phyloP scores from a whole-genome alignment of 2,888 invertebrate genomes.

The Pyralis farinalis region DNA sequence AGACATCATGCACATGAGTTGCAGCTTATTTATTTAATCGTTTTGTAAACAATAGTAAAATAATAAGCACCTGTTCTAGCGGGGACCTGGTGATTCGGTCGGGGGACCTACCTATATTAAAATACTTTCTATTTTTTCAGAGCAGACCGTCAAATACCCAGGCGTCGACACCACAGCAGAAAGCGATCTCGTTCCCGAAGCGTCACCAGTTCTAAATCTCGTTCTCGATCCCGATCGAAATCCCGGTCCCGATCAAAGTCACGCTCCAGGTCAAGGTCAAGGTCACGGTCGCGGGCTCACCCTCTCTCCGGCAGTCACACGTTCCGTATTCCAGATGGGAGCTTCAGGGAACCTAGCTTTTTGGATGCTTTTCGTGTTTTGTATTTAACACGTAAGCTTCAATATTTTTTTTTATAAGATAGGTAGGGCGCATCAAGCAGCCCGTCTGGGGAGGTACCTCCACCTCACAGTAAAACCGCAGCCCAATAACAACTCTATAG shows the following conservation, averaged over 20 bases:
- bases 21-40: no score
- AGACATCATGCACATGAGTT: no score
- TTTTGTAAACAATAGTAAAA: no score
- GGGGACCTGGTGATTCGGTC: no score
- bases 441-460: no score
- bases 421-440: no score
- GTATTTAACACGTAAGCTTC: slow-evolving; percentile 57
- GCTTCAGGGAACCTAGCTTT: slow-evolving; percentile 53
- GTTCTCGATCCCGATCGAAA: slow-evolving; percentile 19
- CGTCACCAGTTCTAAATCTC: slow-evolving; percentile 22
- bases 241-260: slow-evolving; percentile 32
- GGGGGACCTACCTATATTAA: no score
- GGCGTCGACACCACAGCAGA: slow-evolving; percentile 1
- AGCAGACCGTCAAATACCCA: slow-evolving; percentile 42
- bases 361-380: slow-evolving; percentile 66
- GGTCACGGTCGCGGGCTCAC: slow-evolving; percentile 28
- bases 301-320: slow-evolving; percentile 19
- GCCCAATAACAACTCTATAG: no score
- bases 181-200: slow-evolving; percentile 32
- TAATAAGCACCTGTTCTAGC: no score
- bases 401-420: no score
- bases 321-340: slow-evolving; percentile 34
- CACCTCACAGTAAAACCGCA: no score
- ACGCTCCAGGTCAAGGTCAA: slow-evolving; percentile 20
- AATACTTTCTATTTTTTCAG: no score